Evolutionary conservation across 2,113 vertebrate genomes (phyloP).

Genomic region (Sclerurus mexicanus): DNA sequence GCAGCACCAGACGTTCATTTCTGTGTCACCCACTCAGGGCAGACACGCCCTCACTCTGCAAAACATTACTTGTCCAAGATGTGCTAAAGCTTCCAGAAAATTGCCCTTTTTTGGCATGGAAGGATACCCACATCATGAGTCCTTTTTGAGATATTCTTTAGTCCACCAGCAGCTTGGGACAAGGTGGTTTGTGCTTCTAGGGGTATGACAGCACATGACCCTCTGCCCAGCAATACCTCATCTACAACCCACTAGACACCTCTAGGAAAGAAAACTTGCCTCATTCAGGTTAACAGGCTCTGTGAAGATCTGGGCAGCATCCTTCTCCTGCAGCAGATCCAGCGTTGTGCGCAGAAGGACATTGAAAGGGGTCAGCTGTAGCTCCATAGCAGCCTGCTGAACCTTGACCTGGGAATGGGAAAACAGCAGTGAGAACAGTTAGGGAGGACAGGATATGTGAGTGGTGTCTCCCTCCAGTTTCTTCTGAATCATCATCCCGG

Average conservation of each 20-base stretch:
- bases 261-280: constrained; percentile 74
- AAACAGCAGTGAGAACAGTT: background rate
- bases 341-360: constrained; percentile 89
- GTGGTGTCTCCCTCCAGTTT: background rate
- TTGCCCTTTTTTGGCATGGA: background rate
- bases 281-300: constrained; percentile 90
- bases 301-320: constrained; percentile 90
- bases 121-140: background rate
- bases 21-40: background rate
- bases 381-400: constrained; percentile 92
- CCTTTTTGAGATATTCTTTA: background rate
- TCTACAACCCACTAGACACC: background rate
- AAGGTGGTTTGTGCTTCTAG: background rate
- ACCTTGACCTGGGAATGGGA: constrained; percentile 82
- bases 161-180: background rate
- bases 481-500: background rate
- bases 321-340: constrained; percentile 95
- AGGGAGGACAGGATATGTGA: background rate
- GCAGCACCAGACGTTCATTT: background rate
- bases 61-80: background rate
- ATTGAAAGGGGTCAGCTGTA: constrained; percentile 89
- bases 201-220: background rate
- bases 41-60: background rate
- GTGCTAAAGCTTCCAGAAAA: background rate
- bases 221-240: background rate